Percentiles rank a stretch among this genome's conserved stretches.
phyloP scores from a whole-genome alignment of 2,888 invertebrate species.

The Platycnemis pennipes region DNA sequence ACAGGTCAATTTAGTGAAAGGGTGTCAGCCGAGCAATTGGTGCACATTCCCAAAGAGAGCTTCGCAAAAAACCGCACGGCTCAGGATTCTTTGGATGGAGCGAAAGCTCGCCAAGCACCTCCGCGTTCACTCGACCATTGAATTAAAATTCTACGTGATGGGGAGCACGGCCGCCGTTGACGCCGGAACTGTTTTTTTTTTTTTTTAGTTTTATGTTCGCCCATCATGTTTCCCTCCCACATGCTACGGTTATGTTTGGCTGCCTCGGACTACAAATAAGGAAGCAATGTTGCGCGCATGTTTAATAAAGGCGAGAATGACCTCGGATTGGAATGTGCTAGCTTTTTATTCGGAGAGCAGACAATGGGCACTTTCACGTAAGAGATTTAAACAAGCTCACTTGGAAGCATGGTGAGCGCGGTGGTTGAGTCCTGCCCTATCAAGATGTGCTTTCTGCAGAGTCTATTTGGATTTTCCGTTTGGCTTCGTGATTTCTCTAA shows the following conservation, averaged over 20 bases:
- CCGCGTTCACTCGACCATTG: constrained; percentile 8
- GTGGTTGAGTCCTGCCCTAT: background rate
- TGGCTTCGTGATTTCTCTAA: too few relatives aligned
- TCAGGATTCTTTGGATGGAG: background rate
- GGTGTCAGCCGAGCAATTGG: constrained; percentile 32
- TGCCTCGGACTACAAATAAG: background rate
- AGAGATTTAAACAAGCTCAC: background rate
- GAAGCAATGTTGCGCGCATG: background rate
- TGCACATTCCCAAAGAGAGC: constrained; percentile 14
- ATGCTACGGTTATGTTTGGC: background rate
- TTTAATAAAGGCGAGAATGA: background rate
- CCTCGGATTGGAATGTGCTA: background rate
- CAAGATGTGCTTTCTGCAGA: background rate
- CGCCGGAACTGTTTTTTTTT: background rate
- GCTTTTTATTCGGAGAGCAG: background rate
- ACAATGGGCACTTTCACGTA: background rate
- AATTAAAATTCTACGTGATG: constrained; percentile 15
- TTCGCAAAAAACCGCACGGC: background rate
- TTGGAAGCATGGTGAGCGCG: background rate
- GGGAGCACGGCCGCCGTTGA: background rate
- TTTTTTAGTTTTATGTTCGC: background rate
- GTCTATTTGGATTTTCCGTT: too few relatives aligned
- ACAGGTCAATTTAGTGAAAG: constrained; percentile 32
- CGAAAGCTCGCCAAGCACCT: background rate
- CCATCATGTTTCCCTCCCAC: background rate